Conservation (phyloP, 2,113 vertebrate species). For the Terrapene triunguis region DNA sequence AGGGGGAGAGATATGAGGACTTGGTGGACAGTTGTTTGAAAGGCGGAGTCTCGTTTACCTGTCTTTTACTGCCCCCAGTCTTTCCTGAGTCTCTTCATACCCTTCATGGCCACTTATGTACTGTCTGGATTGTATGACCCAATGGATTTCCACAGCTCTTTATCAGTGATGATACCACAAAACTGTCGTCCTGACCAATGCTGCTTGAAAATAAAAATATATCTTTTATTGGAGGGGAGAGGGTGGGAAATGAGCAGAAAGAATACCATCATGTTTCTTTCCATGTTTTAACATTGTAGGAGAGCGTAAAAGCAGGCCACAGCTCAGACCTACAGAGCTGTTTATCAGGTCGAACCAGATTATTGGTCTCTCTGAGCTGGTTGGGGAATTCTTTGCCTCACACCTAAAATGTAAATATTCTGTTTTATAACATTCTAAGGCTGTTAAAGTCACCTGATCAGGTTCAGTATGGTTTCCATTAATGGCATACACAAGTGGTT, state of each 20-base stretch:
- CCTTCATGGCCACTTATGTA: not conserved
- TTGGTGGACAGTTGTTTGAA: not conserved
- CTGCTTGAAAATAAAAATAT: not conserved
- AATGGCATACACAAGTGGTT: not conserved
- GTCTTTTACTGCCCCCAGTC: not conserved
- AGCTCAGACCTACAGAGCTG: not conserved
- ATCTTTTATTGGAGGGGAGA: not conserved
- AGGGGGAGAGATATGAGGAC: not conserved
- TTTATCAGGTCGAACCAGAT: not conserved
- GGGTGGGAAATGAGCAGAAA: not conserved
- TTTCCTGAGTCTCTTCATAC: not conserved
- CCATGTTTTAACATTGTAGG: not conserved
- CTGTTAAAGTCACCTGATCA: not conserved
- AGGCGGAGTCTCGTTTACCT: accelerated
- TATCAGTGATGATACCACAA: no score
- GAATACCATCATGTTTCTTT: not conserved
- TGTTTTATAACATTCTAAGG: not conserved
- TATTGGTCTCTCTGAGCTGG: not conserved
- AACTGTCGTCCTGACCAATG: not conserved
- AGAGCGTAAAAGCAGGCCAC: not conserved
- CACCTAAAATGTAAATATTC: not conserved
- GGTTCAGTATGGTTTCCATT: not conserved
- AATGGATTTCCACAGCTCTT: not conserved
- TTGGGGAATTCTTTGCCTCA: not conserved
- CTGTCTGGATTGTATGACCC: not conserved